These are phyloP conservation scores for Carapus acus DNA, from an alignment of 2,797 vertebrate species.

Conservation along the genomic window DNA sequence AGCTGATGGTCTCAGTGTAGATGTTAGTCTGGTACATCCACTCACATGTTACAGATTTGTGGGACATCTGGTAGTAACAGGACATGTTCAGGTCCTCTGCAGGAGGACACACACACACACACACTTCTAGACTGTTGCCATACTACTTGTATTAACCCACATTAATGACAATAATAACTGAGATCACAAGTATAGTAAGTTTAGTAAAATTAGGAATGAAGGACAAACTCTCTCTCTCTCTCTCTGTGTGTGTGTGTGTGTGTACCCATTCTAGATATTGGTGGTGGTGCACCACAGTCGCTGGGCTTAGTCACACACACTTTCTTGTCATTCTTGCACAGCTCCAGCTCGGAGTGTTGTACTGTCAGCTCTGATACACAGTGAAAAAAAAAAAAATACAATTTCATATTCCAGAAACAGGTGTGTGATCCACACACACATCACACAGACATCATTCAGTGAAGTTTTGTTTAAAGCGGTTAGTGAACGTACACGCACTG, in stretches of 20 bases:
- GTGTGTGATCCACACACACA: not conserved
- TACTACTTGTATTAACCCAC: no score
- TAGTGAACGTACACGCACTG: no score
- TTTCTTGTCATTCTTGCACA: not conserved
- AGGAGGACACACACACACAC: not conserved
- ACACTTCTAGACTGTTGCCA: no score
- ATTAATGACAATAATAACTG: no score
- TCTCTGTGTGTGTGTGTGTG: not conserved
- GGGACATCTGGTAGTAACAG: constrained; percentile 13
- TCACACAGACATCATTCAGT: no score
- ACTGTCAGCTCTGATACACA: constrained; percentile 32
- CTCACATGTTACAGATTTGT: constrained; percentile 21
- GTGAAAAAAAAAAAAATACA: not conserved
- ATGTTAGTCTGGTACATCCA: constrained; percentile 14
- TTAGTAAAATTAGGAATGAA: no score
- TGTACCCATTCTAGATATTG: constrained; percentile 29
- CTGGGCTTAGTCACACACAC: constrained; percentile 28
- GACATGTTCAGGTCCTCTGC: constrained; percentile 40
- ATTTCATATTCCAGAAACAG: not conserved
- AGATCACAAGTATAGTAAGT: no score
- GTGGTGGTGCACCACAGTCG: constrained; percentile 18
- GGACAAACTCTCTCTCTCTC: not conserved
- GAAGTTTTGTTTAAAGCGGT: no score
- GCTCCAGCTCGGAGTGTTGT: constrained; percentile 10
- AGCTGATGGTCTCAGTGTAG: not conserved